phyloP scores from a whole-genome alignment of 1,140 invertebrate genomes.

The Aphelenchoides avenae region DNA sequence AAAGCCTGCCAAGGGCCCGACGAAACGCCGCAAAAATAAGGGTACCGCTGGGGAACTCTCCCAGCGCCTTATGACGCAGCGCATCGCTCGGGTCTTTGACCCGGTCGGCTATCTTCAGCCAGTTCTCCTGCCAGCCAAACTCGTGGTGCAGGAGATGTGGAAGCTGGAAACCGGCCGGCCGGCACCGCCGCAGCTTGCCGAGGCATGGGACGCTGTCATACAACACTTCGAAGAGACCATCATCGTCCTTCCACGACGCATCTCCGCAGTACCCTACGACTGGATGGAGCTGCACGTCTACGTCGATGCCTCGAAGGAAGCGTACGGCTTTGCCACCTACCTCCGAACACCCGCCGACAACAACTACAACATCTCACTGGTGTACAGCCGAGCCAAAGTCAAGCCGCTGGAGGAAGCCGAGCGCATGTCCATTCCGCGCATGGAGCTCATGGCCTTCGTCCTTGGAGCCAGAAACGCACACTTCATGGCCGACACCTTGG shows the following conservation, averaged over 20 bases:
- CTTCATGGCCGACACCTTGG: constrained; percentile 1
- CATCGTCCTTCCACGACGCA: background rate
- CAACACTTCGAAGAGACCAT: background rate
- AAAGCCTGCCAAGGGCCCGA: no score
- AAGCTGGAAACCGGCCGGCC: constrained; percentile 1
- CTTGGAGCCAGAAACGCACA: background rate
- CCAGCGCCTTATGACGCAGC: background rate
- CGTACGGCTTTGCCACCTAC: background rate
- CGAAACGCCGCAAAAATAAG: constrained; percentile 23
- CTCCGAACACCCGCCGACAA: background rate
- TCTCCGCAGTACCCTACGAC: background rate
- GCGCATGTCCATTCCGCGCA: background rate
- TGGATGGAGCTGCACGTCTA: background rate
- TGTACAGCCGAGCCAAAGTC: background rate
- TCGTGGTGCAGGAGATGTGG: constrained; percentile 13
- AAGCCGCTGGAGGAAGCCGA: background rate
- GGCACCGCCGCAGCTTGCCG: background rate
- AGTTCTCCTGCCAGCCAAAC: constrained; percentile 3
- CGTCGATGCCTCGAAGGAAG: constrained; percentile 3
- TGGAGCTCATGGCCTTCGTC: background rate
- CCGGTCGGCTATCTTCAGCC: constrained; percentile 3
- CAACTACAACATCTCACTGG: background rate
- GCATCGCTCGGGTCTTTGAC: constrained; percentile 5
- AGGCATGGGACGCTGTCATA: constrained; percentile 2
- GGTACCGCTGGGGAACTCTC: background rate